Evolutionary conservation across 2,797 vertebrate genomes (phyloP).

Genomic region (Todus mexicanus): DNA sequence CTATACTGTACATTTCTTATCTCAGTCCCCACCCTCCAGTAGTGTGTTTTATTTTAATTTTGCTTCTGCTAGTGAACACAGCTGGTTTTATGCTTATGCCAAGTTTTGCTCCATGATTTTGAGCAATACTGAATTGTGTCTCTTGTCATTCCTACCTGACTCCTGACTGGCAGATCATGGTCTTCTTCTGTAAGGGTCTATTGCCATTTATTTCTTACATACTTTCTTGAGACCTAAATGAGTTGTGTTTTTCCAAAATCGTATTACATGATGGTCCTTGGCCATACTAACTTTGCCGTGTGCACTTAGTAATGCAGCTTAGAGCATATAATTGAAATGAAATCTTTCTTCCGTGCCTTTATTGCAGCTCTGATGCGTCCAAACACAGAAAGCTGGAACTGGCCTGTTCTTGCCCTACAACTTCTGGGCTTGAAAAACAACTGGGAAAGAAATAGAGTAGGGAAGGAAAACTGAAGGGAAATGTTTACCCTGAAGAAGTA

Average conservation of each 20-base stretch:
- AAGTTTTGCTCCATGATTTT: neutral
- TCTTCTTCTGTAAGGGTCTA: neutral
- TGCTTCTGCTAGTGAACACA: neutral
- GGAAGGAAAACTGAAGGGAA: neutral
- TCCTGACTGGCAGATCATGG: neutral
- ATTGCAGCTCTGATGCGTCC: neutral
- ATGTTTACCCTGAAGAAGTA: neutral
- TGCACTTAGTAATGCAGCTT: neutral
- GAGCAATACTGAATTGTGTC: neutral
- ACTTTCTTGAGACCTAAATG: neutral
- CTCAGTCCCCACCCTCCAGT: neutral
- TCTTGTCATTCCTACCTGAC: neutral
- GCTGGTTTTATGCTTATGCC: neutral
- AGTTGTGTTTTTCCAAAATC: neutral
- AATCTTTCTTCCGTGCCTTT: neutral
- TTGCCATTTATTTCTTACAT: neutral
- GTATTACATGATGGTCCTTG: accelerated
- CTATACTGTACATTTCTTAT: accelerated
- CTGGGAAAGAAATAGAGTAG: neutral
- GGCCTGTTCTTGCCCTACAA: neutral
- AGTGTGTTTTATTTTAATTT: neutral
- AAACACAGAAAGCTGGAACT: neutral
- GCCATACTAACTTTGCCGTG: neutral
- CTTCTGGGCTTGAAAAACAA: neutral
- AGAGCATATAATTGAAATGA: neutral